Conservation (phyloP, 2,797 vertebrate species). For the Sylvilagus floridanus region DNA sequence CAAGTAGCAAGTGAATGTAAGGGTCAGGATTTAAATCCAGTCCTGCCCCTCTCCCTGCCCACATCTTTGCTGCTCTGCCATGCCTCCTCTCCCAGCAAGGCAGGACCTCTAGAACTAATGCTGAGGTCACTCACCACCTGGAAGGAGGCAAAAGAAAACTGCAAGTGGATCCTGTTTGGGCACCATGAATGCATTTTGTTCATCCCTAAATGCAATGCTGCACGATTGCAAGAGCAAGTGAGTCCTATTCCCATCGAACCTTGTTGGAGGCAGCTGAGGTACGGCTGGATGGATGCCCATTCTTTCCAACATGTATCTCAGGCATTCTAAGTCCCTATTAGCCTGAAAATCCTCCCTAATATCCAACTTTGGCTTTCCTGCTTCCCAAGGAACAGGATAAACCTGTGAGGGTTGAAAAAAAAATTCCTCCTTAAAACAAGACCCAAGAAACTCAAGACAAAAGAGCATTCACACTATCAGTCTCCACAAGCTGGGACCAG, state of each 20-base stretch:
- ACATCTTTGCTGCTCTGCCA: neutral
- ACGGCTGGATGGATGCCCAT: neutral
- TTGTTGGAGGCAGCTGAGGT: neutral
- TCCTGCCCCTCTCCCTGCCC: neutral
- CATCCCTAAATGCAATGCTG: rapidly evolving
- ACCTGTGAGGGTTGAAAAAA: neutral
- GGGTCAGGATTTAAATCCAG: neutral
- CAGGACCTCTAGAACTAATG: neutral
- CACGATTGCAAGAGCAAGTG: neutral
- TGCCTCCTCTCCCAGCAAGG: neutral
- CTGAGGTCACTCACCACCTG: neutral
- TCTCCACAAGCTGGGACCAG: neutral
- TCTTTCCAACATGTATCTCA: neutral
- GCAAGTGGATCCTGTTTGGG: neutral
- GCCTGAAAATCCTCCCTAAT: neutral
- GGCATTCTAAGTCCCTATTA: neutral
- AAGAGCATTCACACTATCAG: neutral
- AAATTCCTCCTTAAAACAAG: neutral
- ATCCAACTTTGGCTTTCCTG: neutral
- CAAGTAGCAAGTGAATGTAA: neutral
- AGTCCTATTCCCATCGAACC: too few relatives aligned
- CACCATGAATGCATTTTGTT: neutral
- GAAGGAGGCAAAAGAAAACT: neutral
- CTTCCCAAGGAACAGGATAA: neutral
- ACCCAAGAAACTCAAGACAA: neutral